Base-by-base conservation (phyloP, 2,888 invertebrate species). In the Agonopterix heracliana region DNA sequence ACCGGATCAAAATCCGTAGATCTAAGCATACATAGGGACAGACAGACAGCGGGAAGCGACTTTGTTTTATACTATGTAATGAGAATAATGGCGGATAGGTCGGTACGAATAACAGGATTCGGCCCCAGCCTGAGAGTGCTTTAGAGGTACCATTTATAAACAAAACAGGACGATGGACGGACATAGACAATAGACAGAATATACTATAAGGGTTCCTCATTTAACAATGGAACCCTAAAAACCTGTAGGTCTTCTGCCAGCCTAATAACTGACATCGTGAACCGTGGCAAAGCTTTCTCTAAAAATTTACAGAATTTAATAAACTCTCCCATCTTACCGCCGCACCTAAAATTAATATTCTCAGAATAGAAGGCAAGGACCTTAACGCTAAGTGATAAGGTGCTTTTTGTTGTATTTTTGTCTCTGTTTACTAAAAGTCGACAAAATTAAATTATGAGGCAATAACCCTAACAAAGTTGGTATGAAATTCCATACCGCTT, bases 371-470 rank as follows among this genome's bases (percentile, higher is more conserved):
- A 38, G 10, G 3, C 38, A 9, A 11, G 11, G 10, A 12, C 45
- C 47, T 42, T 49, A 45, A 17, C 2, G 2, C 9, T 13, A 10
- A 2, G 35, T 2, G 7, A 36, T 51, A 47, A 50, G 34, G 34
- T 34, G 46, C 50, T 51, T 14, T 5, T 49, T 17, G 46, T 44
- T 54, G 44, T n/a, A 38, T 10, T 17, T 8, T 42, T 44, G 45
- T 13, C 12, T 4, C 2, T 17, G 9, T 36, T 45, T 35, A 14
- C 41, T 56, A 53, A 44, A 51, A 51, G 50, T 54, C 35, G 50
- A 51, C 54, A 53, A 54, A 58, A 58, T 53, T 58, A 54, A 56
- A 54, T 58, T 58, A 58, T 49, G 50, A 40, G 40, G 54, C 54
- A 46, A 54, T 54, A 58, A 52, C 50, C 51, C 47, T 52, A 48